Evolutionary conservation across 1,140 invertebrate species (phyloP), one percentile per base, ranked within the genome.

Genomic region (Drosophila paulistorum): DNA sequence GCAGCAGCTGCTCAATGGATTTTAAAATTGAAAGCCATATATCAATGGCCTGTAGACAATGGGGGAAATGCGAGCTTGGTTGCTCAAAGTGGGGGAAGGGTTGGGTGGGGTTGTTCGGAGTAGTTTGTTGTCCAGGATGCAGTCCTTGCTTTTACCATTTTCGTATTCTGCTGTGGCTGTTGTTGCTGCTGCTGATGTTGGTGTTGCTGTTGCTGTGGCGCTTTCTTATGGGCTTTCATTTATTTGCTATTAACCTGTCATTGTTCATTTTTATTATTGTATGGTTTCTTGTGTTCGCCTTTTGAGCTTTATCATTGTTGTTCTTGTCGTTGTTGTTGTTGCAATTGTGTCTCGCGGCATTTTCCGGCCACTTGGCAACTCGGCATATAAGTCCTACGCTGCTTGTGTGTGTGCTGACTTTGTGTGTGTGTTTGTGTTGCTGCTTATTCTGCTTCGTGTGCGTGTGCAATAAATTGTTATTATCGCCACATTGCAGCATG

Each of bases 201-300:
- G 10, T 64, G 35, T 68, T 75, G 69, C 20, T 63, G 68, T 63
- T 61, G 66, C 20, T 71, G 64, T 60, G 73, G 77, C 67, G 79
- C 63, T 61, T 61, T 74, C 89, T 91, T 91, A 89, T 91, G 89
- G 85, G 82, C 82, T 91, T 91, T 91, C 90, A 91, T 91, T 91
- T 91, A 91, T 91, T 91, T 91, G 90, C 90, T 91, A 91, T 91
- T 91, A 91, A 91, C 90, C 90, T 91, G 90, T 91, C 90, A 91
- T 91, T 91, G 90, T 91, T 91, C 90, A 91, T 91, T 91, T 91
- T 91, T 91, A 91, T 91, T 90, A 83, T 84, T 84, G 84, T 89
- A 51, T 71, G 57, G 65, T 71, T 66, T 73, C 68, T 59, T 68
- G 35, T 71, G 65, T 66, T 33, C 55, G 55, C 55, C 57, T 33